Base-by-base conservation (phyloP, 2,113 vertebrate species). In the Seriola quinqueradiata region DNA sequence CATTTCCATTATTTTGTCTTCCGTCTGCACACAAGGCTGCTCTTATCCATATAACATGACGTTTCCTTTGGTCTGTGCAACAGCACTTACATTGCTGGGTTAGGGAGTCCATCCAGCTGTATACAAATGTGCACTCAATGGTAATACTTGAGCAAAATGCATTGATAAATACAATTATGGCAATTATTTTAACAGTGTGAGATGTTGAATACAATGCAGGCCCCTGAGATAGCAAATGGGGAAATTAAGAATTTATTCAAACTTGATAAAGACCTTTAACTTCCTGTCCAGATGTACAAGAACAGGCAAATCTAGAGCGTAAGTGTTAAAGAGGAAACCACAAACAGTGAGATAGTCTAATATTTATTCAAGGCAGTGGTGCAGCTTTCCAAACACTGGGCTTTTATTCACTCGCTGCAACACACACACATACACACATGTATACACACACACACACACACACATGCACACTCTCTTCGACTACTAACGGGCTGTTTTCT, bases 371-470 rank as follows among this genome's bases (percentile, higher is more conserved):
- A 89, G 81, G 81, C 68, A 83, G 59, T 69, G 72, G 81, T 57
- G 75, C 93, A 94, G 90, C 92, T 95, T 90, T 92, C 69, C 88
- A 94, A 94, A 95, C 93, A 94, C 71, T 72, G 54, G 72, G 61
- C 86, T 90, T 93, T 90, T 87, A 91, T 87, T 57, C 50, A 65
- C 75, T 59, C 34, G 13, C 23, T 65, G 61, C 77, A 81, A 59
- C 12, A 82, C 58, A 65, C 66, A 79, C 65, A 76, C 82, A 75
- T 57, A 60, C 76, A 73, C 46, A 76, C 82, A 75, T 57, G 55
- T 73, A 73, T 16, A 50, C 14, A 11, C 50, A 64, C 42, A 50
- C 66, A 28, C 28, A 28, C 28, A 70, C 76, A 58, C 75, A 73
- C 81, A 46, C 40, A 58, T 48, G 8, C 44, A 38, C 72, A 5